Base-by-base conservation (phyloP, 1,140 invertebrate genomes). In the Armadillidium nasatum region DNA sequence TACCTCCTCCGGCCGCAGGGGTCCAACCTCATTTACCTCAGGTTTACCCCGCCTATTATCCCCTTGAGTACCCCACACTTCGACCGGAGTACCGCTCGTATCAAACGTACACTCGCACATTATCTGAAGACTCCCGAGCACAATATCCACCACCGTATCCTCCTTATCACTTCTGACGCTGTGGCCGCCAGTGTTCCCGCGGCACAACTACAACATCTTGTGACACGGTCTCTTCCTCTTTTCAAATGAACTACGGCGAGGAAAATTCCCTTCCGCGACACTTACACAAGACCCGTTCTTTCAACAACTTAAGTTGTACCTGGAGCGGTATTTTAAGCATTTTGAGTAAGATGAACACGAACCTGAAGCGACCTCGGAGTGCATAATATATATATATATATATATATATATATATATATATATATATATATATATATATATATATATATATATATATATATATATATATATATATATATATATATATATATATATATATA, bases 111-210 rank as follows among this genome's bases (percentile, higher is more conserved):
- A 74, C 76, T 68, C 73, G 73, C 60, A 73, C 76, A 72, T 46
- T 75, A 50, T 76, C 79, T 45, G 76, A 78, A 44, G 76, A 78
- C 60, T 46, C 76, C 73, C 79, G 76, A 75, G 75, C 79, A 46
- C 76, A 78, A 76, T 77, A 80, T 71, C 77, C 77, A 68, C 77
- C 79, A 73, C 79, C 77, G 70, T 80, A 80, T 77, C 79, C 79
- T 75, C 79, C 79, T 70, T 80, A 80, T 73, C 79, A 80, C 73
- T 80, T 80, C 79, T 80, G 79, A 80, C 79, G 79, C 79, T 80
- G 79, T 80, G 79, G 79, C 79, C 77, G 77, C 76, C 79, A 74
- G 79, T 80, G 79, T 80, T 80, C 79, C 79, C 79, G 79, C 75
- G 75, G 76, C 72, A 46, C 76, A 72, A 74, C 79, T 68, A 3